Evolutionary conservation across 1,140 invertebrate species (phyloP), one percentile per base, ranked within the genome.

Genomic region (Trichonephila clavata): DNA sequence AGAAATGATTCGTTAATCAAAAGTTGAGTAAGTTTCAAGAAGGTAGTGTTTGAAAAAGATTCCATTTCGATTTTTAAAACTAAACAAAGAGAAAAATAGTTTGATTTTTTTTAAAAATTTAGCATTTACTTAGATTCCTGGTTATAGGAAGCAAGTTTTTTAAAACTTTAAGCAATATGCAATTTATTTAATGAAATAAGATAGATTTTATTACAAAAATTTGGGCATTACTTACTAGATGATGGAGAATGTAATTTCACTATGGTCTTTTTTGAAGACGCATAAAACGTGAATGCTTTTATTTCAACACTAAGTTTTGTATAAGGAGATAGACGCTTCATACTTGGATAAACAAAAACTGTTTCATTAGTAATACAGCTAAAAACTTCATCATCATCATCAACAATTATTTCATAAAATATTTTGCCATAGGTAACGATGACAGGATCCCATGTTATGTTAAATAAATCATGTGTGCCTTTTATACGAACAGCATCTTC

Each of bases 281-380:
- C 97, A 98, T 98, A 99, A 94, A 97, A 97, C 0, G 98, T 98
- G 94, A 97, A 97, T 0, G 98, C 97, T 86, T 97, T 97, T 2
- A 99, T 96, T 1, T 97, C 97, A 7, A 98, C 96, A 61, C 97
- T 97, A 13, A 98, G 94, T 14, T 96, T 95, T 1, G 97, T 97
- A 95, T 97, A 98, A 0, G 98, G 97, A 13, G 96, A 95, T 86
- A 98, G 96, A 24, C 95, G 95, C 95, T 96, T 96, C 0, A 96
- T 96, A 94, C 95, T 96, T n/a, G 96, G 96, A 92, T 96, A 96
- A 0, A 95, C 94, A 90, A 96, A 95, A 32, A 96, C 95, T 14
- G 95, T 86, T 13, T 95, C 91, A 68, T 93, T 86, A 0, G 95
- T 95, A 10, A 94, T 86, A 83, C 95, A 86, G 81, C 94, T 95